A percentile compares a stretch with the other conserved stretches of the same genome.
These are phyloP conservation scores for Stenoptilia bipunctidactyla DNA, from an alignment of 2,888 invertebrate genomes.

Conservation along the genomic window DNA sequence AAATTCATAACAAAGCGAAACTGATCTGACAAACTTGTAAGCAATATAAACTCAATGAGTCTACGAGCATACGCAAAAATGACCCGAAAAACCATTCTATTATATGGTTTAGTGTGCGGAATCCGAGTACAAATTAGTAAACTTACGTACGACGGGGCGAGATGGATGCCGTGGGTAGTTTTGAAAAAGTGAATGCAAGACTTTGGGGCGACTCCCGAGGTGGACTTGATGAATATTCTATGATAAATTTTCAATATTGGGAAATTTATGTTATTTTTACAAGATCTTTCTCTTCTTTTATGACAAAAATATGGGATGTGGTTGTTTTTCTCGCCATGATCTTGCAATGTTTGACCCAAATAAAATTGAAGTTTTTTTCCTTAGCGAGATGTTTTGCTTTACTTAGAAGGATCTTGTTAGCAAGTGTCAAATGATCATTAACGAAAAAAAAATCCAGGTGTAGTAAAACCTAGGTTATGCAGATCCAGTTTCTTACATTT, in stretches of 20 bases:
- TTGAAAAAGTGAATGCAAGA: too few species aligned
- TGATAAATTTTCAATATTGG: not conserved
- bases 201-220: too few species aligned
- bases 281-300: slow-evolving; percentile 10
- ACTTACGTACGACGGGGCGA: too few species aligned
- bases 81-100: too few species aligned
- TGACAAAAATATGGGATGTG: slow-evolving; percentile 12
- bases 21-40: not conserved
- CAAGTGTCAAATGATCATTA: slow-evolving; percentile 12
- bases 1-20: too few species aligned
- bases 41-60: too few species aligned
- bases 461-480: slow-evolving; percentile 5
- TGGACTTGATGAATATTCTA: too few species aligned
- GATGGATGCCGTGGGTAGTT: too few species aligned
- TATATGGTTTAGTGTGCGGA: too few species aligned
- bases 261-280: slow-evolving; percentile 2
- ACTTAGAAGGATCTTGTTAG: slow-evolving; percentile 2
- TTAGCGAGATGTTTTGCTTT: slow-evolving; percentile 5
- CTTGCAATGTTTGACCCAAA: slow-evolving; percentile 16
- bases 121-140: too few species aligned
- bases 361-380: slow-evolving; percentile 11
- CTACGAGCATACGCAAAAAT: too few species aligned
- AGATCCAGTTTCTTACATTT: slow-evolving; percentile 7
- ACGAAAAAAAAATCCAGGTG: slow-evolving; percentile 6
- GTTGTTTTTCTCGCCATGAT: slow-evolving; percentile 14